phyloP scores from a whole-genome alignment of 1,140 invertebrate species.

The Zaprionus davidi region DNA sequence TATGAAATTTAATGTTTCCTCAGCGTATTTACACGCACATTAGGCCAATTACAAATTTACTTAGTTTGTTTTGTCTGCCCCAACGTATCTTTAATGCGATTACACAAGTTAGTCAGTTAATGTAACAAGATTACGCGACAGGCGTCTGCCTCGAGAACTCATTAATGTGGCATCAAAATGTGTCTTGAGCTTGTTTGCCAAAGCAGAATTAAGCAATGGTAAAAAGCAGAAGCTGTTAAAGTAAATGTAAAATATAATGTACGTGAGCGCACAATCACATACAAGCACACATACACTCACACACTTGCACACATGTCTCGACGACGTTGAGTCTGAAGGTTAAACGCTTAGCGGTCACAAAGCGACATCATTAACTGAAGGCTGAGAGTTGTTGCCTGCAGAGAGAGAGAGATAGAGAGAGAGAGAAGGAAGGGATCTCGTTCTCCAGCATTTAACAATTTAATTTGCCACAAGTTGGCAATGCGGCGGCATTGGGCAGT shows the following conservation, averaged over 20 bases:
- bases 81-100: slow-evolving; percentile 22
- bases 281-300: background rate
- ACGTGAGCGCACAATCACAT: slow-evolving; percentile 10
- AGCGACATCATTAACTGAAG: slow-evolving; percentile 72
- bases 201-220: slow-evolving; percentile 63
- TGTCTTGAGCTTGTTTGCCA: slow-evolving; percentile 69
- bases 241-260: slow-evolving; percentile 64
- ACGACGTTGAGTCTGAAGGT: slow-evolving; percentile 60
- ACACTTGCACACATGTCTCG: slow-evolving; percentile 35
- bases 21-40: background rate
- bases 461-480: slow-evolving; percentile 66
- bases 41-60: slow-evolving; percentile 7
- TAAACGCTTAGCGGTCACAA: slow-evolving; percentile 78
- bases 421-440: background rate
- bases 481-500: slow-evolving; percentile 51
- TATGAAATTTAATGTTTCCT: background rate
- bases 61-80: slow-evolving; percentile 1
- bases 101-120: slow-evolving; percentile 20
- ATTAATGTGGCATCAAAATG: slow-evolving; percentile 71
- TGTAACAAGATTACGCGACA: slow-evolving; percentile 43
- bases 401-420: background rate
- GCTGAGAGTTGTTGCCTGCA: slow-evolving; percentile 30
- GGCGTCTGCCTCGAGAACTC: slow-evolving; percentile 56
- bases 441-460: slow-evolving; percentile 60
- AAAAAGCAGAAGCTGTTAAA: slow-evolving; percentile 57